Evolutionary conservation across 2,113 vertebrate genomes (phyloP).

Genomic region (Brachirus orientalis): DNA sequence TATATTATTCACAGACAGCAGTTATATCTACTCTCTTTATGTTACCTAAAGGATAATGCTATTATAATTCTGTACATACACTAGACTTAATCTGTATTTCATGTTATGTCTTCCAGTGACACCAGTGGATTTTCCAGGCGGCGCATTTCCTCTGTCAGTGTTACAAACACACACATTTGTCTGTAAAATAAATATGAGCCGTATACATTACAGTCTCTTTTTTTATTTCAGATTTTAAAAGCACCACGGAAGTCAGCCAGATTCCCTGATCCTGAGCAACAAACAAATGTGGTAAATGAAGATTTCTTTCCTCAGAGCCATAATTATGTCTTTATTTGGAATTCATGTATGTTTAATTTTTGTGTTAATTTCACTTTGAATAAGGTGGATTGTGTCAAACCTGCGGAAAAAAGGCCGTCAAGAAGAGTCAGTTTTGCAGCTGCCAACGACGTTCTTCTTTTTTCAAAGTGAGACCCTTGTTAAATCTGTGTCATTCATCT

Average conservation of each 20-base stretch:
- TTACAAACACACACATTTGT: background rate
- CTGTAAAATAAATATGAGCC: background rate
- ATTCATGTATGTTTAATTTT: background rate
- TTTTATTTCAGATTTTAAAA: constrained; percentile 80
- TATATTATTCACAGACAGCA: background rate
- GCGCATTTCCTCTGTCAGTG: constrained; percentile 79
- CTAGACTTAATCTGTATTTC: background rate
- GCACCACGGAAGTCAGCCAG: constrained; percentile 70
- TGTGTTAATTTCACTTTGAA: constrained; percentile 8
- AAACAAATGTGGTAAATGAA: constrained; percentile 70
- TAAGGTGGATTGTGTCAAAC: constrained; percentile 73
- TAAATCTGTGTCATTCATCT: background rate
- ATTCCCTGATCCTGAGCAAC: constrained; percentile 58
- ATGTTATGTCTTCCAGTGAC: constrained; percentile 56
- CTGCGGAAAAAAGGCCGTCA: constrained; percentile 77
- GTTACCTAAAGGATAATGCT: too few species aligned
- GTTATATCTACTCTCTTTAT: background rate
- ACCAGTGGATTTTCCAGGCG: constrained; percentile 53
- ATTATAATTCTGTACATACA: background rate
- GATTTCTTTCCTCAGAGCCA: background rate
- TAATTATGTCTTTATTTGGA: background rate
- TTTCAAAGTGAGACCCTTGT: constrained; percentile 72
- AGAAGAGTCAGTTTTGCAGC: constrained; percentile 84
- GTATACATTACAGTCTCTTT: background rate
- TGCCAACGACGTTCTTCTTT: constrained; percentile 76